phyloP scores from a whole-genome alignment of 2,797 vertebrate genomes.

The Phalloptychus januarius region DNA sequence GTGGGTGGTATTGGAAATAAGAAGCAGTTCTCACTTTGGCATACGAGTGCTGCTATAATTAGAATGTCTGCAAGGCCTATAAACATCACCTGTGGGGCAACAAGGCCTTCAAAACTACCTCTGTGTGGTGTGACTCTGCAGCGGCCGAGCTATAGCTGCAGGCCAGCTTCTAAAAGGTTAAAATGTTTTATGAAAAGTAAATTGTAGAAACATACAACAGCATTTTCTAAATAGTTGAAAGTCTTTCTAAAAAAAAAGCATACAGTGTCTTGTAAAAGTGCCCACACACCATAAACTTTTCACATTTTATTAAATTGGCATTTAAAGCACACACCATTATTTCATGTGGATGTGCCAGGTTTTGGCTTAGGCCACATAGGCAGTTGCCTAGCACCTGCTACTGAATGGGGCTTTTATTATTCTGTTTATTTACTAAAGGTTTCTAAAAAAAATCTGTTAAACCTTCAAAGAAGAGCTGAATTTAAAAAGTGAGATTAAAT shows the following conservation, averaged over 20 bases:
- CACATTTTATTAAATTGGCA: background rate
- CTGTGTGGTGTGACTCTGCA: slow-evolving; percentile 24
- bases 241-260: background rate
- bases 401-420: background rate
- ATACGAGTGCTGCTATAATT: slow-evolving; percentile 60
- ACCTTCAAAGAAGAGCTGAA: background rate
- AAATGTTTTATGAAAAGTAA: background rate
- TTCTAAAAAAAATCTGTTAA: background rate
- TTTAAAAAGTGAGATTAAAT: background rate
- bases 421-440: background rate
- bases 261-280: background rate
- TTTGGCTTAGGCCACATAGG: background rate
- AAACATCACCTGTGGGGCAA: slow-evolving; percentile 58
- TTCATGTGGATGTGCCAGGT: background rate
- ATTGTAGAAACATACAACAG: background rate
- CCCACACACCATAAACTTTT: background rate
- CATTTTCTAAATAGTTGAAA: background rate
- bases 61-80: slow-evolving; percentile 57
- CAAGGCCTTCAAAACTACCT: slow-evolving; percentile 33
- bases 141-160: background rate
- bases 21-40: slow-evolving; percentile 36
- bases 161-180: slow-evolving; percentile 16
- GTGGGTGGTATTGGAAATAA: slow-evolving; percentile 42
- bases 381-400: background rate
- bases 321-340: background rate